Conservation (phyloP, 1,140 invertebrate genomes). For the Pogonomyrmex californicus region DNA sequence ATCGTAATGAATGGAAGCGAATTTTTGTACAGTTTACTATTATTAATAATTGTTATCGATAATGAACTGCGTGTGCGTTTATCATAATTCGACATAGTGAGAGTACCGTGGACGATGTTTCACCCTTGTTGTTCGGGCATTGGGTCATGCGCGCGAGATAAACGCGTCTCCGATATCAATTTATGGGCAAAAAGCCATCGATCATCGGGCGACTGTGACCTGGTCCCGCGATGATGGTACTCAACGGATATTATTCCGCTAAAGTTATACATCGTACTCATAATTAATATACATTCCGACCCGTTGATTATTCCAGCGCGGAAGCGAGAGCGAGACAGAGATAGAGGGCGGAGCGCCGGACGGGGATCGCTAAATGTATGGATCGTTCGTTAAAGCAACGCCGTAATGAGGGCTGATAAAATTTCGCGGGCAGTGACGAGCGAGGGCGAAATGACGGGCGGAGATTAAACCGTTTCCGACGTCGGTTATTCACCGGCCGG, state of each 20-base stretch:
- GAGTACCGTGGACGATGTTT: background rate
- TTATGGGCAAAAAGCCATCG: slow-evolving; percentile 56
- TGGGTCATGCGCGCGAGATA: slow-evolving; percentile 48
- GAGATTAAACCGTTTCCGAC: slow-evolving; percentile 53
- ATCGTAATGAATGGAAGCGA: background rate
- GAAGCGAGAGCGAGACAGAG: background rate
- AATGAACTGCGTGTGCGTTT: slow-evolving; percentile 42
- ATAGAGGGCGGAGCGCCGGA: background rate
- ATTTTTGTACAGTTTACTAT: slow-evolving; percentile 1
- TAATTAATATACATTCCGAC: slow-evolving; percentile 51
- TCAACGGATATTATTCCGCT: slow-evolving; percentile 51
- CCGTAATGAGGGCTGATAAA: slow-evolving; percentile 34
- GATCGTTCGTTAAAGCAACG: slow-evolving; percentile 29
- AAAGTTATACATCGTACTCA: slow-evolving; percentile 39
- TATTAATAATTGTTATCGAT: slow-evolving; percentile 20
- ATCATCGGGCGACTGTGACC: slow-evolving; percentile 43
- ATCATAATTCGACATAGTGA: slow-evolving; percentile 21
- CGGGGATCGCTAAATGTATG: background rate
- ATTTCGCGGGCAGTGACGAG: slow-evolving; percentile 30
- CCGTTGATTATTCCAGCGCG: slow-evolving; percentile 37
- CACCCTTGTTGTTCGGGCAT: background rate
- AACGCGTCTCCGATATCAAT: slow-evolving; percentile 56
- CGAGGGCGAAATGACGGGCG: slow-evolving; percentile 30
- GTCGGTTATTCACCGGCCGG: slow-evolving; percentile 22
- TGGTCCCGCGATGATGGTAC: slow-evolving; percentile 34